A percentile compares a stretch with the other conserved stretches of the same genome.
These are phyloP conservation scores for Pachyuromys duprasi DNA, from an alignment of 2,797 vertebrate species.

Conservation along the genomic window DNA sequence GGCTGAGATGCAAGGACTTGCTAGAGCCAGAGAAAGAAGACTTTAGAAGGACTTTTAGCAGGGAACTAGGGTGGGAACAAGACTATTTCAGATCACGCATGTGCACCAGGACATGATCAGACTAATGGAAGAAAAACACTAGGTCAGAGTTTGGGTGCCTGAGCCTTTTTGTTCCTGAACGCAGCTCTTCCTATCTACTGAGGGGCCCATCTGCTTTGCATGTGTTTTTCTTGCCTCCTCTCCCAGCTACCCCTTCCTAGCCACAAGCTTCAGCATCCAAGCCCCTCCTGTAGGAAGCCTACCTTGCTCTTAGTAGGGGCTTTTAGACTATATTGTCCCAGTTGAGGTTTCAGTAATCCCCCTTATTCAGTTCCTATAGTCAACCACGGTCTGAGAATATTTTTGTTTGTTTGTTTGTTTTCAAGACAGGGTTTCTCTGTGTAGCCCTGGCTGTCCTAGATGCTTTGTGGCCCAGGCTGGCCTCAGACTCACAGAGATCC, in stretches of 20 bases:
- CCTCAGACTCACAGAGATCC: no score
- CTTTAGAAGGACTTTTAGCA: neutral
- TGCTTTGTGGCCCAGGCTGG: no score
- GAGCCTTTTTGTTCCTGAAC: neutral
- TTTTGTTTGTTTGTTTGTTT: no score
- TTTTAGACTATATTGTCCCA: neutral
- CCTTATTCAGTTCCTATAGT: neutral
- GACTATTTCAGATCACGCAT: conserved; percentile 5
- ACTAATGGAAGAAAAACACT: neutral
- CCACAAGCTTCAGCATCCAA: neutral
- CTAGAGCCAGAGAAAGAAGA: neutral
- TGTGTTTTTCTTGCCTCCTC: neutral
- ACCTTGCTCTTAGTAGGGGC: neutral
- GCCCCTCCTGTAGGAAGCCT: neutral
- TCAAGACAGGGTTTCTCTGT: no score
- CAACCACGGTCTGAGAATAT: neutral
- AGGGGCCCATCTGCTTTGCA: neutral
- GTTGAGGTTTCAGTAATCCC: neutral
- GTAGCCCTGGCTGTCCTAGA: no score
- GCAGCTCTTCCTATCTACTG: neutral
- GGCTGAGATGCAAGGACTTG: neutral
- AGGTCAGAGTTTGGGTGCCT: neutral
- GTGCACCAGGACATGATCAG: neutral
- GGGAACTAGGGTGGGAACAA: neutral
- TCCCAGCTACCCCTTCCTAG: neutral